Percentiles rank a stretch among this genome's conserved stretches.
Conservation (phyloP, 2,888 invertebrate species). For the Melinopterus prodromus region DNA sequence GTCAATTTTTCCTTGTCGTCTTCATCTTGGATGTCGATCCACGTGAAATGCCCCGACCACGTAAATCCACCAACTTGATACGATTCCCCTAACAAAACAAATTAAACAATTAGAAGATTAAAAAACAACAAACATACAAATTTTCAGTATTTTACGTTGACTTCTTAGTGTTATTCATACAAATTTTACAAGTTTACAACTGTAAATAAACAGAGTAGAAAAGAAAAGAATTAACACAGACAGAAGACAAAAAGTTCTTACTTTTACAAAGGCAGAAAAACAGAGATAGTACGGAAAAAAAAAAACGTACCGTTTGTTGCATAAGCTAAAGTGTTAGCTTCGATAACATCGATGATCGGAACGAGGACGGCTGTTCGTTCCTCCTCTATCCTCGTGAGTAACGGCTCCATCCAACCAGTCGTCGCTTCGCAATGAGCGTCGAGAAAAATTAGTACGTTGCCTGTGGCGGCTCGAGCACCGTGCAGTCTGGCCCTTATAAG, state of each 20-base stretch:
- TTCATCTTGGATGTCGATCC: conserved; percentile 80
- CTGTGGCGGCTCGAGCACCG: conserved; percentile 84
- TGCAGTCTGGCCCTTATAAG: conserved; percentile 89
- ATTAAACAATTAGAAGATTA: conserved; percentile 22
- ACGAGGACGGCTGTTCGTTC: conserved; percentile 83
- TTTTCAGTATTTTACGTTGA: too few species aligned
- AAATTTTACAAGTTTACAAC: neutral
- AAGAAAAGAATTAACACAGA: neutral
- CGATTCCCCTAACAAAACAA: conserved; percentile 52
- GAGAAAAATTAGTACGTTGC: conserved; percentile 84
- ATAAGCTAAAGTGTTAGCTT: conserved; percentile 80
- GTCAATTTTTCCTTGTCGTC: conserved; percentile 69
- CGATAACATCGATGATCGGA: conserved; percentile 95
- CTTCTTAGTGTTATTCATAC: neutral
- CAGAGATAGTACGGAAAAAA: too few species aligned
- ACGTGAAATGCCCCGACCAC: conserved; percentile 93
- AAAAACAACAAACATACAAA: neutral
- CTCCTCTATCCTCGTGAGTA: conserved; percentile 85
- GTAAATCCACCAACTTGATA: conserved; percentile 83
- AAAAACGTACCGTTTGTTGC: conserved; percentile 64
- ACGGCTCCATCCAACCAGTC: conserved; percentile 86
- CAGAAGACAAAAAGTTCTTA: too few species aligned
- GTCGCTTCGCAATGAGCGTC: conserved; percentile 93
- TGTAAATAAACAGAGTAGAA: conserved; percentile 7
- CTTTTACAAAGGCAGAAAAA: too few species aligned